Evolutionary conservation across 1,140 invertebrate species (phyloP), one percentile per base, ranked within the genome.

Genomic region (Drosophila sp.): DNA sequence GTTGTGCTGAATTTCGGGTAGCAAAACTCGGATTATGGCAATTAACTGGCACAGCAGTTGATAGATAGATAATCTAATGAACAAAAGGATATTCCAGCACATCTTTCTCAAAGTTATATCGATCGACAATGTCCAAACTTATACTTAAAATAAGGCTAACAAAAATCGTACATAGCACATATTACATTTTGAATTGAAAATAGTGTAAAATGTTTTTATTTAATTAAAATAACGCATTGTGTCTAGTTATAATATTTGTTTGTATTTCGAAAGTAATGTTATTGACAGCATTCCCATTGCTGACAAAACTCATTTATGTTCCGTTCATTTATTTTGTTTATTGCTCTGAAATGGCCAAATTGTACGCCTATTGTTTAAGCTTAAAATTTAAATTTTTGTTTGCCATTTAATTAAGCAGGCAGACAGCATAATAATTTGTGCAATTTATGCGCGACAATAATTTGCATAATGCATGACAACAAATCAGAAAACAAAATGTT

Each of bases 401-500:
- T 78, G 65, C 53, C 82, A 81, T 84, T 78, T 81, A 84, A 84
- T 87, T 84, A 78, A 77, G 82, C 76, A 66, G 58, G 57, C 78
- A 84, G 81, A 84, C 81, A 65, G 78, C 29, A 62, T 57, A 43
- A 81, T 81, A 87, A 84, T 81, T 81, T 65, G 56, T 38, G 40
- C 57, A 87, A 84, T 87, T 84, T 84, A 84, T 84, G 81, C 70
- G 57, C 74, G 36, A 65, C 54, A 74, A 38, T 59, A 69, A 89
- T 89, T 89, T 89, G 82, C 82, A 87, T 87, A 87, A 87, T 87
- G 72, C 78, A 89, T 50, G 46, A 48, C 59, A 62, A 84, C 67
- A 87, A 89, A 87, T 87, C 83, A 82, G 71, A 78, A 72, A 66
- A 76, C 75, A 56, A 84, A 87, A 87, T 82, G 79, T 82, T 79